A percentile compares a stretch with the other conserved stretches of the same genome.
phyloP scores from a whole-genome alignment of 2,113 vertebrate species.

The Rutilus rutilus region DNA sequence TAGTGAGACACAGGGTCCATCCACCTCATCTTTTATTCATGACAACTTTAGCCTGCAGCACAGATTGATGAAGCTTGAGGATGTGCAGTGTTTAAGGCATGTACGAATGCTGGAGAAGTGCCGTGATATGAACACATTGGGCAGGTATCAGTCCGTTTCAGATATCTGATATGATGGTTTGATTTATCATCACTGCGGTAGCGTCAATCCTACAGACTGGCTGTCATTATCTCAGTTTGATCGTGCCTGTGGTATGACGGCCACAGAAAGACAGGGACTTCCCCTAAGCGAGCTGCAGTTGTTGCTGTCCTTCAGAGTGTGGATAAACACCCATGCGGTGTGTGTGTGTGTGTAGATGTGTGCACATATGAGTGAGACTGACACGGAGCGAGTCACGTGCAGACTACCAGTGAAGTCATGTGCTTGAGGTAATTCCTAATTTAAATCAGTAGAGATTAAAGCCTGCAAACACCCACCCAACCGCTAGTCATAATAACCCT shows the following conservation, averaged over 20 bases:
- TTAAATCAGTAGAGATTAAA: conserved; percentile 29
- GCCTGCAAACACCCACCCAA: background rate
- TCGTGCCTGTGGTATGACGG: conserved; percentile 25
- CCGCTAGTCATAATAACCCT: conserved; percentile 1
- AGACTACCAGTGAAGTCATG: conserved; percentile 38
- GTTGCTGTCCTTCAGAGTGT: conserved; percentile 53
- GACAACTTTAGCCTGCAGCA: background rate
- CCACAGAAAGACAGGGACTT: conserved; percentile 52
- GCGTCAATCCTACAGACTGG: conserved; percentile 4
- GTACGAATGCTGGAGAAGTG: background rate
- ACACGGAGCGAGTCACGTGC: conserved; percentile 8
- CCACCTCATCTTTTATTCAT: conserved; percentile 19
- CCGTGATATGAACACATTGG: background rate
- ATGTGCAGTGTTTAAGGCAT: background rate
- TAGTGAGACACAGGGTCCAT: background rate
- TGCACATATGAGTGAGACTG: background rate
- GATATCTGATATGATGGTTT: background rate
- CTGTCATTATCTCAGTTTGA: conserved; percentile 29
- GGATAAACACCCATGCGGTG: conserved; percentile 41
- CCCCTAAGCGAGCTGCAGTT: conserved; percentile 52
- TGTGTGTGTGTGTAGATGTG: conserved; percentile 32
- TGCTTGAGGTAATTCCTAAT: conserved; percentile 48
- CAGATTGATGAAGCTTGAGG: conserved; percentile 10
- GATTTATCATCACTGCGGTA: background rate
- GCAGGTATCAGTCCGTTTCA: background rate